Evolutionary conservation across 2,888 invertebrate genomes (phyloP).

Genomic region (Netelia virgata): DNA sequence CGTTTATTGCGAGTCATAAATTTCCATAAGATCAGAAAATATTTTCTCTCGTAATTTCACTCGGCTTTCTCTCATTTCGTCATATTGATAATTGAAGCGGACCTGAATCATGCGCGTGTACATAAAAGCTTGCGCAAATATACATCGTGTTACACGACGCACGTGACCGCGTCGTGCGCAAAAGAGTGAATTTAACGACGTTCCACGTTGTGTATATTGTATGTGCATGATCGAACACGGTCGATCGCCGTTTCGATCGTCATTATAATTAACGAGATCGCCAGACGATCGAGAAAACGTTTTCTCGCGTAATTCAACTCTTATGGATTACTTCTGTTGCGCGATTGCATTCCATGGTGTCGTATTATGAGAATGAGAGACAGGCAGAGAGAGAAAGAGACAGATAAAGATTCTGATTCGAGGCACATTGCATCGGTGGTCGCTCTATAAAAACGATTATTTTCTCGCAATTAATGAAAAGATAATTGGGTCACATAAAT

Average conservation of each 20-base stretch:
- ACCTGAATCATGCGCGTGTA: background rate
- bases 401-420: background rate
- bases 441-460: background rate
- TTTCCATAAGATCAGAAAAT: background rate
- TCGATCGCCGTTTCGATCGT: slow-evolving; percentile 37
- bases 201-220: slow-evolving; percentile 35
- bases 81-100: slow-evolving; percentile 20
- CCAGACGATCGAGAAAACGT: slow-evolving; percentile 46
- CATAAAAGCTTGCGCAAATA: background rate
- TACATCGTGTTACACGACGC: slow-evolving; percentile 31
- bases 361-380: slow-evolving; percentile 34
- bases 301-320: slow-evolving; percentile 50
- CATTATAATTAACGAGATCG: slow-evolving; percentile 62
- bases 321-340: slow-evolving; percentile 59
- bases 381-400: background rate
- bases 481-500: background rate
- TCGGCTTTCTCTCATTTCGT: slow-evolving; percentile 40
- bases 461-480: background rate
- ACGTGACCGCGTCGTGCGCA: slow-evolving; percentile 30
- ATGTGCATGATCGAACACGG: background rate
- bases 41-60: slow-evolving; percentile 15
- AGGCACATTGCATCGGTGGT: background rate
- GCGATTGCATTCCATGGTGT: slow-evolving; percentile 59
- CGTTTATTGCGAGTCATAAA: background rate
- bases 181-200: slow-evolving; percentile 49